These are phyloP conservation scores for Xiphias gladius DNA, from an alignment of 2,113 vertebrate species.

Conservation along the genomic window DNA sequence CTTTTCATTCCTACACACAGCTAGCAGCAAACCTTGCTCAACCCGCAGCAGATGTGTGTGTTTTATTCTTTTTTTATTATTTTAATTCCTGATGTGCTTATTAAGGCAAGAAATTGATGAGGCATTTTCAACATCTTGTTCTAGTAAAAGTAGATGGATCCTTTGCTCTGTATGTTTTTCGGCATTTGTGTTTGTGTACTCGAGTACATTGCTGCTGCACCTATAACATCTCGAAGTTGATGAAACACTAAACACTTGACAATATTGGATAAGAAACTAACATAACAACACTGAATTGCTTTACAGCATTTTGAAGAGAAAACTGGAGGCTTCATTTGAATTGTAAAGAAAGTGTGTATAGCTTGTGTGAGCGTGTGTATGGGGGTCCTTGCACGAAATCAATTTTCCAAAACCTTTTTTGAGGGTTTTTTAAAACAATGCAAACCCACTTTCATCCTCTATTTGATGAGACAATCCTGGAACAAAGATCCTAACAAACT, in stretches of 20 bases:
- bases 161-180: background rate
- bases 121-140: background rate
- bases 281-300: conserved; percentile 5
- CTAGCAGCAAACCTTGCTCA: background rate
- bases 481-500: background rate
- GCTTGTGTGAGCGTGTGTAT: background rate
- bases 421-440: background rate
- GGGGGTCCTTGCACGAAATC: background rate
- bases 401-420: background rate
- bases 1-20: background rate
- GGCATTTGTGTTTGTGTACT: background rate
- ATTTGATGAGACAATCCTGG: background rate
- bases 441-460: background rate
- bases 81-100: background rate
- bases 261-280: conserved; percentile 8
- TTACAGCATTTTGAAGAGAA: background rate
- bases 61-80: background rate
- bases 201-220: background rate
- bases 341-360: background rate
- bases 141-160: background rate
- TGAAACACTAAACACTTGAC: background rate
- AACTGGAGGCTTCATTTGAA: background rate
- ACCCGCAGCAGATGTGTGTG: background rate
- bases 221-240: conserved; percentile 13
- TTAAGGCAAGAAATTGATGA: conserved; percentile 28